phyloP scores from a whole-genome alignment of 2,797 vertebrate species.

The Limosa lapponica region DNA sequence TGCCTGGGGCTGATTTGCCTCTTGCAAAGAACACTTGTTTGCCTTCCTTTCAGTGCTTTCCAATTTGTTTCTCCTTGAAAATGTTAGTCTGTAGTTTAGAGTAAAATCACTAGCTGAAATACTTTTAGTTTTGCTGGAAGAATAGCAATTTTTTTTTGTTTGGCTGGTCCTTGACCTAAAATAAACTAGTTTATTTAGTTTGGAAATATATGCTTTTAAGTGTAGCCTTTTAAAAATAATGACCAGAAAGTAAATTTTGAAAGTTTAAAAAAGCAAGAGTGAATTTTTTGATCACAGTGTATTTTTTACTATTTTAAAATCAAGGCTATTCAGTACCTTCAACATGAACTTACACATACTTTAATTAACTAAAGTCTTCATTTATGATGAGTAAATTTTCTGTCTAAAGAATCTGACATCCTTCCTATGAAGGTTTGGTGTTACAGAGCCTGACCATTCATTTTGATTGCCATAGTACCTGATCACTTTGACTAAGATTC shows the following conservation, averaged over 20 bases:
- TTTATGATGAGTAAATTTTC: background rate
- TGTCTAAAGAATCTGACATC: background rate
- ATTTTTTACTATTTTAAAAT: background rate
- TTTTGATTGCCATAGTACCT: background rate
- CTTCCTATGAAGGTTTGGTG: background rate
- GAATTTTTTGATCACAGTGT: background rate
- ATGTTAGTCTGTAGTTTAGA: background rate
- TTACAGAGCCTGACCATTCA: background rate
- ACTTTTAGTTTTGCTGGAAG: background rate
- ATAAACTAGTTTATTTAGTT: background rate
- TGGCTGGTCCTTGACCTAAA: background rate
- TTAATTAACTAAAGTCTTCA: background rate
- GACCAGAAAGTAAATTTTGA: background rate
- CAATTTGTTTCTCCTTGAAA: background rate
- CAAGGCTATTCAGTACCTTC: background rate
- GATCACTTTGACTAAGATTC: background rate
- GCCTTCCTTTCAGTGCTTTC: background rate
- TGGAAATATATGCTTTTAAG: background rate
- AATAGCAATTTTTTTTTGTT: background rate
- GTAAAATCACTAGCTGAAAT: background rate
- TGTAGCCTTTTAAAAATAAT: accelerated
- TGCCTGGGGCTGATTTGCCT: background rate
- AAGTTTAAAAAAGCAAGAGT: background rate
- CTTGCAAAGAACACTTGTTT: background rate
- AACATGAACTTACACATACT: background rate